Percentiles rank a stretch among this genome's conserved stretches.
Conservation (phyloP, 2,113 vertebrate genomes). For the Struthio camelus region DNA sequence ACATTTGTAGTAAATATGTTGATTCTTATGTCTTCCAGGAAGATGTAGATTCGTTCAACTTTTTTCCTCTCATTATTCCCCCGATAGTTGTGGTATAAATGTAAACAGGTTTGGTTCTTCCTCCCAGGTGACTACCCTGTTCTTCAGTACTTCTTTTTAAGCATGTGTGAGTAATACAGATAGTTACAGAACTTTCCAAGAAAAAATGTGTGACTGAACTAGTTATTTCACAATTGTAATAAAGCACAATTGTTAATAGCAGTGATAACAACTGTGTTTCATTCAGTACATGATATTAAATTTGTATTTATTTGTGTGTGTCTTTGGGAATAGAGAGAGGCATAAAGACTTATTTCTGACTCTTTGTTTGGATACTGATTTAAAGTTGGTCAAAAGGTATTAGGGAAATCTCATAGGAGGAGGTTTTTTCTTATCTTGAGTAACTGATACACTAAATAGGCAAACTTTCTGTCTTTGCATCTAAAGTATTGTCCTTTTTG, state of each 20-base stretch:
- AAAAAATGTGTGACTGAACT: background rate
- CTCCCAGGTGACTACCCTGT: background rate
- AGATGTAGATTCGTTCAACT: background rate
- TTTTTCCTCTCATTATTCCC: background rate
- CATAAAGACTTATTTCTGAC: background rate
- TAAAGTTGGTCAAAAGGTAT: background rate
- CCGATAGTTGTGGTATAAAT: background rate
- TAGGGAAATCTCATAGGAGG: background rate
- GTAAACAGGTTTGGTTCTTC: background rate
- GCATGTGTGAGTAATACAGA: background rate
- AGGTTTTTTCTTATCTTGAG: background rate
- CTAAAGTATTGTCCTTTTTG: background rate
- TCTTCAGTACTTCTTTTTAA: background rate
- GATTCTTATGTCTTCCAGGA: background rate
- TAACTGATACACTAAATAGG: background rate
- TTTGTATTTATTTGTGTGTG: background rate
- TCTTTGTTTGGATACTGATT: background rate
- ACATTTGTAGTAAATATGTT: background rate
- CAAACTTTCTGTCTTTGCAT: background rate
- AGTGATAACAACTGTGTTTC: background rate
- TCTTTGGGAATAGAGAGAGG: background rate
- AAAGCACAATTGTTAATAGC: background rate
- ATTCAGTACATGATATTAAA: background rate
- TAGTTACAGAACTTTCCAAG: background rate
- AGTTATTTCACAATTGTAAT: background rate